Base-by-base conservation (phyloP, 2,888 invertebrate species). In the Volucella inflata region DNA sequence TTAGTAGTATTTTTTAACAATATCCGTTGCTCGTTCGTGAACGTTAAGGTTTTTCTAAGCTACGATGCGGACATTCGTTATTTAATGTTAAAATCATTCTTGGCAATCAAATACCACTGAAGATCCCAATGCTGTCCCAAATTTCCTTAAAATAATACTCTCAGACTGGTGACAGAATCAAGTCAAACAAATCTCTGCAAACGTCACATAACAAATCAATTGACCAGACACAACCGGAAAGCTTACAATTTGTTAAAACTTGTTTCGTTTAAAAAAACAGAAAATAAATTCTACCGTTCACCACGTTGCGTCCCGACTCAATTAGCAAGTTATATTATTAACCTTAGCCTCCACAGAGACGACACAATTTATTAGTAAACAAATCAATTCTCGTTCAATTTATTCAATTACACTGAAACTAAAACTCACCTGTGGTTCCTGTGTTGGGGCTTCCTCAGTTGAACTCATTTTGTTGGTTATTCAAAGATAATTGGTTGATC, bases 371-470 rank as follows among this genome's bases (percentile, higher is more conserved):
- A 60, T 30, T 51, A n/a, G 59, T 67, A 59, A 76, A 72, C 62
- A 78, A 62, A 62, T 74, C 8, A 68, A 75, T 70, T 64, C 40
- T 36, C 48, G 68, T 50, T 57, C 12, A 53, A 57, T 72, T 57
- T 51, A 59, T 17, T 17, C 8, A 57, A 74, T 46, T 14, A 21
- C 57, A 53, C 17, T 53, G 6, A 21, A 21, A 21, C 21, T 4
- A 21, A 2, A 38, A 80, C 84, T 84, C 53, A 84, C 84, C 84
- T 84, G 84, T 80, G 70, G 48, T 59, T 84, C 84, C 59, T 84
- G 80, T 21, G 74, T 16, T 71, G 78, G 59, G 50, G 53, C 75
- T 80, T 84, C 84, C 42, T 84, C 84, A 36, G 65, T 50, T 44
- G 84, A 75, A 75, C 84, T 84, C 84, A 84, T 84, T n/a, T 21